These are phyloP conservation scores for Hypothenemus hampei DNA, from an alignment of 1,140 invertebrate genomes.

Conservation along the genomic window DNA sequence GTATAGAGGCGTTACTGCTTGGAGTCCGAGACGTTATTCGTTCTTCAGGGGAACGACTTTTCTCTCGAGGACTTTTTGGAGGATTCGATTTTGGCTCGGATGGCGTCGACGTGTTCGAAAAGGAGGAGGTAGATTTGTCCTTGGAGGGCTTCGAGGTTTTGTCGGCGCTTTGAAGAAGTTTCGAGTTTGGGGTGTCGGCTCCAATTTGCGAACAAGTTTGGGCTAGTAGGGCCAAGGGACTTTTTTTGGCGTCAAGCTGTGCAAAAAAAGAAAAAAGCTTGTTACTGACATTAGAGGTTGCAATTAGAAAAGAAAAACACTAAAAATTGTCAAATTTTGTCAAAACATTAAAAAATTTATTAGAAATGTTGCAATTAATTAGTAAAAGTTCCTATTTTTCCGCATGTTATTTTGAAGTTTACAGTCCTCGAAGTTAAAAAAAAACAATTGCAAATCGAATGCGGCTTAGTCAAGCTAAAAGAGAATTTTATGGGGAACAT, in stretches of 20 bases:
- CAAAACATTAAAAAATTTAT: no score
- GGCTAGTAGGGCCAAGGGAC: conserved; percentile 85
- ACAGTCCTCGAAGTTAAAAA: no score
- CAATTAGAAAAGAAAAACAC: neutral
- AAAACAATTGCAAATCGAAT: no score
- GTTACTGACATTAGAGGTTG: neutral
- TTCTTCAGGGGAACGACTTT: conserved; percentile 56
- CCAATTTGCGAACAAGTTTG: conserved; percentile 96
- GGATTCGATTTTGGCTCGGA: neutral
- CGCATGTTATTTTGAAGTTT: no score
- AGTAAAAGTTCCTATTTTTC: no score
- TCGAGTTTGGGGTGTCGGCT: conserved; percentile 69
- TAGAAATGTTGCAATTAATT: no score
- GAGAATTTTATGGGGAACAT: no score
- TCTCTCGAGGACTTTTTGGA: conserved; percentile 57
- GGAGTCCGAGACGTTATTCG: conserved; percentile 50
- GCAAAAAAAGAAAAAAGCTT: conserved; percentile 50
- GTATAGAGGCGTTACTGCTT: conserved; percentile 45
- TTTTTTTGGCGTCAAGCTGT: conserved; percentile 93
- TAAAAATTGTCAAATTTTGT: no score
- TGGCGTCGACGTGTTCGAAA: conserved; percentile 36
- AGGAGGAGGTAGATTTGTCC: conserved; percentile 52
- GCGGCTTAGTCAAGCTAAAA: no score
- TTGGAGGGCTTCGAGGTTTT: conserved; percentile 50
- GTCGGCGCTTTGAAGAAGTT: conserved; percentile 59